Percentiles rank a stretch among this genome's conserved stretches.
Evolutionary conservation across 2,113 vertebrate species (phyloP).

Genomic region (Excalfactoria chinensis): DNA sequence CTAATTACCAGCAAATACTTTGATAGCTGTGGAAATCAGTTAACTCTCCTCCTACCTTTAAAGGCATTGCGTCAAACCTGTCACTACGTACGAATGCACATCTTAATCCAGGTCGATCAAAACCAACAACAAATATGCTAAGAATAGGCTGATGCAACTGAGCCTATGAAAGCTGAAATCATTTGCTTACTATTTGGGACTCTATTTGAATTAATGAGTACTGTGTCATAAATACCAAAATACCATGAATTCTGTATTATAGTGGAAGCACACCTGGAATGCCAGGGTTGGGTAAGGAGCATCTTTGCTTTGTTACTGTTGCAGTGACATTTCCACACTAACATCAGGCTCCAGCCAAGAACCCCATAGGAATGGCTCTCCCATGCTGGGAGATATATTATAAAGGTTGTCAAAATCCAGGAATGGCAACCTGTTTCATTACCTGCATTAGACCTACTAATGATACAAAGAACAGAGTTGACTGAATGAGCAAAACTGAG

Average conservation of each 20-base stretch:
- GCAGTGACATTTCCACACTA: background rate
- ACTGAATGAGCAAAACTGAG: background rate
- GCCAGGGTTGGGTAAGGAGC: background rate
- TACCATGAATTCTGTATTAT: constrained; percentile 42
- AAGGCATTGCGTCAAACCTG: constrained; percentile 21
- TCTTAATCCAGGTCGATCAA: constrained; percentile 64
- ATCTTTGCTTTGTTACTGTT: background rate
- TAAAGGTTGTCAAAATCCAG: background rate
- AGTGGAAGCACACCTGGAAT: constrained; percentile 12
- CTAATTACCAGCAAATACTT: constrained; percentile 64
- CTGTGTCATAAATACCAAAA: constrained; percentile 37
- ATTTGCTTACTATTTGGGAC: constrained; percentile 31
- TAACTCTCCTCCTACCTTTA: constrained; percentile 41
- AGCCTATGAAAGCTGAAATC: constrained; percentile 35
- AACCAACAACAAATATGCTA: constrained; percentile 22
- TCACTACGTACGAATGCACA: background rate
- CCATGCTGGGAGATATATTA: background rate
- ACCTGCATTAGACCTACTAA: background rate
- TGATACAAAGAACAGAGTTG: background rate
- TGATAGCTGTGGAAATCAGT: constrained; percentile 33
- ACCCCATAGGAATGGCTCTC: accelerated
- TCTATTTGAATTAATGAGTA: constrained; percentile 28
- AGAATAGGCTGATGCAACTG: constrained; percentile 34
- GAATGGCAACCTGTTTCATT: background rate
- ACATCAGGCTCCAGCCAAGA: background rate